These are phyloP conservation scores for Corticium candelabrum DNA, from an alignment of 37 sponge, comb jelly and placozoan genomes.

Conservation along the genomic window DNA sequence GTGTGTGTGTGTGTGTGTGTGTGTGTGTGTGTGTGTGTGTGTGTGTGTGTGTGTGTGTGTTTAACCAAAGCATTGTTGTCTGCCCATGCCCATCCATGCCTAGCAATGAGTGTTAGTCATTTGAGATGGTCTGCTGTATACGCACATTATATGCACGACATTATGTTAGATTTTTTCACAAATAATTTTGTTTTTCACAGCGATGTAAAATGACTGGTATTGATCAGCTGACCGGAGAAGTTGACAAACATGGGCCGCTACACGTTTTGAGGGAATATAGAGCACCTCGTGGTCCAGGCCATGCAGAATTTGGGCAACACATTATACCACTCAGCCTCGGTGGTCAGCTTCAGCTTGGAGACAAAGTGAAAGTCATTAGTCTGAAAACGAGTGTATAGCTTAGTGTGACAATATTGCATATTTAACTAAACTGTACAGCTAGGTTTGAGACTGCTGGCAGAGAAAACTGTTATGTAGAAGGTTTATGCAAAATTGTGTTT, in stretches of 20 bases:
- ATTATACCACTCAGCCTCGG: conserved; percentile 6
- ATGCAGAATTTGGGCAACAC: conserved; percentile 47
- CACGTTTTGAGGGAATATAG: conserved; percentile 56
- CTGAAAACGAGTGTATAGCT: conserved; percentile 12
- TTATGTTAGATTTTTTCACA: too few species aligned
- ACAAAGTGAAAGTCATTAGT: conserved; percentile 51
- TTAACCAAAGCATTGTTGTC: too few species aligned
- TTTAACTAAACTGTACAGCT: not conserved
- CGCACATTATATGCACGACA: too few species aligned
- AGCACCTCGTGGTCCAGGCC: conserved; percentile 62
- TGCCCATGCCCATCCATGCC: too few species aligned
- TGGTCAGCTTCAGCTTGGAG: conserved; percentile 37
- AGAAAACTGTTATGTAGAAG: too few species aligned
- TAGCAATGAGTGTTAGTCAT: too few species aligned
- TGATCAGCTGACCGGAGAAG: conserved; percentile 36
- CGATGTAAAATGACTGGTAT: conserved; percentile 67
- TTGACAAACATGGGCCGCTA: conserved; percentile 66
- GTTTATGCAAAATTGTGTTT: too few species aligned
- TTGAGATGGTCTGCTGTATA: too few species aligned
- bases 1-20: too few species aligned
- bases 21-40: too few species aligned
- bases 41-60: not conserved
- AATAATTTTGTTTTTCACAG: conserved; percentile 27
- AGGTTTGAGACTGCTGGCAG: not conserved
- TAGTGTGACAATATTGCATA: not conserved